phyloP scores from a whole-genome alignment of 2,113 vertebrate genomes.

The Gorsachius goisagi region DNA sequence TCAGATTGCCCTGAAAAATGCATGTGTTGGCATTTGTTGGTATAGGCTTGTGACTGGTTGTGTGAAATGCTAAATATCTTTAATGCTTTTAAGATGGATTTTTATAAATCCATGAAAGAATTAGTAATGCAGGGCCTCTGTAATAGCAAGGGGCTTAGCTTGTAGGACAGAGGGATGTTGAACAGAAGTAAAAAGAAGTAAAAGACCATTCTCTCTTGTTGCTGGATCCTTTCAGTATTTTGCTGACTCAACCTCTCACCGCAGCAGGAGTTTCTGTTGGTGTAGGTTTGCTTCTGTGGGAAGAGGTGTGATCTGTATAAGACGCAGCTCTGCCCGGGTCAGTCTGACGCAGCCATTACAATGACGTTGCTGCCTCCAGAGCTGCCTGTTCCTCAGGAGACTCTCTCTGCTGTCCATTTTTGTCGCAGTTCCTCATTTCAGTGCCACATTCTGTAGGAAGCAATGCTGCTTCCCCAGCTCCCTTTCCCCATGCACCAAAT shows the following conservation, averaged over 20 bases:
- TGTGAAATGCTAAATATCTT: neutral
- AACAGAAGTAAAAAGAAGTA: neutral
- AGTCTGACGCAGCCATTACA: neutral
- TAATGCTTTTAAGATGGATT: neutral
- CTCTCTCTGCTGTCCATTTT: accelerated
- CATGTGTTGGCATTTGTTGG: neutral
- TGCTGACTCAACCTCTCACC: neutral
- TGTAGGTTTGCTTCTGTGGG: neutral
- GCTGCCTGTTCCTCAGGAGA: neutral
- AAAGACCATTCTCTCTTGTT: neutral
- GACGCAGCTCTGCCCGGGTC: neutral
- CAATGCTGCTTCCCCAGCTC: neutral
- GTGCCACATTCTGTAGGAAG: accelerated
- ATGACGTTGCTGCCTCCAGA: neutral
- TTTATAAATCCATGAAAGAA: neutral
- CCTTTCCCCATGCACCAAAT: accelerated
- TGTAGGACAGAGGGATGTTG: neutral
- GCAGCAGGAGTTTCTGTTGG: neutral
- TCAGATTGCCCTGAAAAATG: neutral
- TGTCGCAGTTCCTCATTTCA: neutral
- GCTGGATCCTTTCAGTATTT: neutral
- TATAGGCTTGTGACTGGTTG: neutral
- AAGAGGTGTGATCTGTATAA: neutral
- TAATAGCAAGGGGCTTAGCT: neutral
- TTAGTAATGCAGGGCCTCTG: neutral